phyloP scores from a whole-genome alignment of 2,888 invertebrate species.

The Dorcus hopei region DNA sequence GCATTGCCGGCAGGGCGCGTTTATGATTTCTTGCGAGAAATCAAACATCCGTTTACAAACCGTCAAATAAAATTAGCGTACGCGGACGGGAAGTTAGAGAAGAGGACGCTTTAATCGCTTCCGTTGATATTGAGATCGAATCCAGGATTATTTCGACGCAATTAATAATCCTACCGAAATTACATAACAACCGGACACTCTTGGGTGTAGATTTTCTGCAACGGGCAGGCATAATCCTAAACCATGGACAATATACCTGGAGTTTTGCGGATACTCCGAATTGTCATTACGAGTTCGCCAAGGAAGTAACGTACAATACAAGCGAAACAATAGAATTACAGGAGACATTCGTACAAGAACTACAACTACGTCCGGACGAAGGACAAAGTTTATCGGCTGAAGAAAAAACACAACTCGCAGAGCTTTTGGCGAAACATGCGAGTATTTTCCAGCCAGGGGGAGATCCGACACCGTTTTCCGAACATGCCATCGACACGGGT shows the following conservation, averaged over 20 bases:
- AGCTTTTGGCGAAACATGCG: too few relatives aligned
- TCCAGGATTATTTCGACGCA: background rate
- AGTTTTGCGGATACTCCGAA: too few relatives aligned
- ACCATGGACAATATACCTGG: background rate
- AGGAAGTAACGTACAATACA: too few relatives aligned
- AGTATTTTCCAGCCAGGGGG: too few relatives aligned
- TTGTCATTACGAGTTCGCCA: too few relatives aligned
- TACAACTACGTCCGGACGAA: too few relatives aligned
- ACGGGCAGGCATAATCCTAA: background rate
- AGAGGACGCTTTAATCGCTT: background rate
- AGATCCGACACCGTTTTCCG: too few relatives aligned
- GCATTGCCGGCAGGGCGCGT: constrained; percentile 8
- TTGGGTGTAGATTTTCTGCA: constrained; percentile 6
- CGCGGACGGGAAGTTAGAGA: background rate
- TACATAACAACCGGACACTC: too few relatives aligned
- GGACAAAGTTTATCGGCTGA: too few relatives aligned
- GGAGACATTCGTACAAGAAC: too few relatives aligned
- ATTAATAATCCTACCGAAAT: constrained; percentile 1
- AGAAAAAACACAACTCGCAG: too few relatives aligned
- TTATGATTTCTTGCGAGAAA: constrained; percentile 5
- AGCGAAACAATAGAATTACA: too few relatives aligned
- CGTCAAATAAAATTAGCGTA: background rate
- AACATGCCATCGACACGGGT: background rate
- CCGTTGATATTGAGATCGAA: background rate
- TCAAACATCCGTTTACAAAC: background rate